Percentiles rank a stretch among this genome's conserved stretches.
Conservation (phyloP, 2,888 invertebrate genomes). For the Drosophila pseudotakahashii region DNA sequence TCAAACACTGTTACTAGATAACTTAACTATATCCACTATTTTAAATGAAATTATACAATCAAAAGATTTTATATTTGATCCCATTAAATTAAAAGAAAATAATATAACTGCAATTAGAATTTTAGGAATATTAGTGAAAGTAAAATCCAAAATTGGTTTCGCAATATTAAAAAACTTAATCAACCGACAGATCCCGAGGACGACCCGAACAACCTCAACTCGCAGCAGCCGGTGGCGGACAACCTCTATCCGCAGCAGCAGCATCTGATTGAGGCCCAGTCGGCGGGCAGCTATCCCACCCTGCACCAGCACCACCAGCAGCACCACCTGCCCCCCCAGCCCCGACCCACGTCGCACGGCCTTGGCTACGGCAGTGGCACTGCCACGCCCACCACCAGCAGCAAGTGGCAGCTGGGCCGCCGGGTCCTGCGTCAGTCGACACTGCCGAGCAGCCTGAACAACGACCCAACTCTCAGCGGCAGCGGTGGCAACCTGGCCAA, state of each 20-base stretch:
- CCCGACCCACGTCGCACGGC: conserved; percentile 62
- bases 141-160: no score
- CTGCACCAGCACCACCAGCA: conserved; percentile 62
- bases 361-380: conserved; percentile 75
- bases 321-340: conserved; percentile 54
- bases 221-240: conserved; percentile 83
- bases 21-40: no score
- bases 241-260: conserved; percentile 85
- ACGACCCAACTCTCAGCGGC: conserved; percentile 76
- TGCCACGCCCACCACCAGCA: conserved; percentile 76
- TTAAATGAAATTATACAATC: no score
- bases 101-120: no score
- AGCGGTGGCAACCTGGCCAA: conserved; percentile 79
- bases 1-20: no score
- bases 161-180: no score
- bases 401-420: conserved; percentile 79
- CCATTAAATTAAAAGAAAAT: no score
- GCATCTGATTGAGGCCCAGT: conserved; percentile 86
- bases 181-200: conserved; percentile 80
- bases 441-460: conserved; percentile 82
- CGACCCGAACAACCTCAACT: conserved; percentile 80
- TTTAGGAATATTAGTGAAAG: no score
- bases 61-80: no score
- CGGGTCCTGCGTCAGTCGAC: conserved; percentile 83
- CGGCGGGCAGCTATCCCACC: conserved; percentile 82